Evolutionary conservation across 2,113 vertebrate species (phyloP).

Genomic region (Crotalus tigris): DNA sequence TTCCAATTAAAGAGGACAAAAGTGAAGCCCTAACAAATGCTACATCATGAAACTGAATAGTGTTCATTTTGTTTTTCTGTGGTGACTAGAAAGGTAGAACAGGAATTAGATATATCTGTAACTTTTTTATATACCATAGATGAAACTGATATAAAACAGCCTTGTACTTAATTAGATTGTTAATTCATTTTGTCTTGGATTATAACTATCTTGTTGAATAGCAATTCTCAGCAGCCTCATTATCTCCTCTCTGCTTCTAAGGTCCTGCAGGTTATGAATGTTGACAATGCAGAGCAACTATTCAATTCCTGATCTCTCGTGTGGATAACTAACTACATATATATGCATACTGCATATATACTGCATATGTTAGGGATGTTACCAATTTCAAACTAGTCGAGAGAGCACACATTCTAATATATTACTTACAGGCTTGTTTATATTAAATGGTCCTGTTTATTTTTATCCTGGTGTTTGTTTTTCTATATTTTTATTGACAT

Average conservation of each 20-base stretch:
- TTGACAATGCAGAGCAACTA: neutral
- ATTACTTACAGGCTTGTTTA: too few species aligned
- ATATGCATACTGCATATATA: neutral
- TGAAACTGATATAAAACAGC: neutral
- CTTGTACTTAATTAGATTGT: neutral
- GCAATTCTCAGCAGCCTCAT: neutral
- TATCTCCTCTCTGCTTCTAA: neutral
- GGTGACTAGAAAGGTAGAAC: neutral
- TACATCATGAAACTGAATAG: neutral
- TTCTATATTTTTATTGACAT: too few species aligned
- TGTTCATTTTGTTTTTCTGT: neutral
- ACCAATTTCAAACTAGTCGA: neutral
- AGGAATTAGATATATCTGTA: neutral
- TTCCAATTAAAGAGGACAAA: slow-evolving; percentile 38
- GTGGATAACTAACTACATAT: neutral
- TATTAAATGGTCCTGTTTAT: too few species aligned
- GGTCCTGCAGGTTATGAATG: neutral
- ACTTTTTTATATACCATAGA: neutral
- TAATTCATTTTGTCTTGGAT: neutral
- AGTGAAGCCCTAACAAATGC: slow-evolving; percentile 28
- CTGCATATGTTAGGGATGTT: neutral
- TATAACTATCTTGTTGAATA: neutral
- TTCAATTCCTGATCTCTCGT: neutral
- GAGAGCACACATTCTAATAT: neutral
- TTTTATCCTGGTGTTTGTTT: too few species aligned